Evolutionary conservation across 2,797 vertebrate species (phyloP).

Genomic region (Hydrocynus forskahlii): DNA sequence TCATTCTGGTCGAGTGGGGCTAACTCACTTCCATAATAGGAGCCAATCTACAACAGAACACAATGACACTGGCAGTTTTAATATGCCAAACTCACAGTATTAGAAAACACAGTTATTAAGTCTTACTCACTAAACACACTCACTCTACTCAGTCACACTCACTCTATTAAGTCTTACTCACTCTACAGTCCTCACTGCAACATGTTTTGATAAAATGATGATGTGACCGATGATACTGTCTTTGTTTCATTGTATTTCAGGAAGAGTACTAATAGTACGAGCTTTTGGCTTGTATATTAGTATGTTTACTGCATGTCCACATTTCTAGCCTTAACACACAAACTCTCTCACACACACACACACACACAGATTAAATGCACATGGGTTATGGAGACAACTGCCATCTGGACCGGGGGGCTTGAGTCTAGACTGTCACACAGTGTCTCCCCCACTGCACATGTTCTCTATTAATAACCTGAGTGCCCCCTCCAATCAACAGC

Average conservation of each 20-base stretch:
- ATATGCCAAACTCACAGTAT: background rate
- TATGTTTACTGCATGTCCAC: conserved; percentile 35
- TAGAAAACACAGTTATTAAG: background rate
- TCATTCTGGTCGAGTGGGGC: conserved; percentile 81
- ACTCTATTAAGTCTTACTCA: background rate
- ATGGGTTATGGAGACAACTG: conserved; percentile 40
- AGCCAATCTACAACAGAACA: conserved; percentile 84
- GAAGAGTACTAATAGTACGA: too few species aligned
- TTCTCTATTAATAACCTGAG: conserved; percentile 41
- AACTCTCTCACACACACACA: background rate
- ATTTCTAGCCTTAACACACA: background rate
- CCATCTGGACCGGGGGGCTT: conserved; percentile 51
- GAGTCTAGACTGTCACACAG: conserved; percentile 59
- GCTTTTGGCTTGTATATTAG: background rate
- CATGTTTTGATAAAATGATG: too few species aligned
- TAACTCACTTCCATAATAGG: conserved; percentile 92
- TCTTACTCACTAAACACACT: background rate
- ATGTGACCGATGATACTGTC: too few species aligned
- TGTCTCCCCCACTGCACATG: conserved; percentile 50
- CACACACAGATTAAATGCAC: conserved; percentile 51
- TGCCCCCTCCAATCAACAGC: conserved; percentile 21
- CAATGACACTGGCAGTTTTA: background rate
- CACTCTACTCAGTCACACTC: too few species aligned
- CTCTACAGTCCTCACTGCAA: too few species aligned
- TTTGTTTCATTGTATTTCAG: too few species aligned